Evolutionary conservation across 2,113 vertebrate genomes (phyloP).

Genomic region (Melanotaenia duboulayi): DNA sequence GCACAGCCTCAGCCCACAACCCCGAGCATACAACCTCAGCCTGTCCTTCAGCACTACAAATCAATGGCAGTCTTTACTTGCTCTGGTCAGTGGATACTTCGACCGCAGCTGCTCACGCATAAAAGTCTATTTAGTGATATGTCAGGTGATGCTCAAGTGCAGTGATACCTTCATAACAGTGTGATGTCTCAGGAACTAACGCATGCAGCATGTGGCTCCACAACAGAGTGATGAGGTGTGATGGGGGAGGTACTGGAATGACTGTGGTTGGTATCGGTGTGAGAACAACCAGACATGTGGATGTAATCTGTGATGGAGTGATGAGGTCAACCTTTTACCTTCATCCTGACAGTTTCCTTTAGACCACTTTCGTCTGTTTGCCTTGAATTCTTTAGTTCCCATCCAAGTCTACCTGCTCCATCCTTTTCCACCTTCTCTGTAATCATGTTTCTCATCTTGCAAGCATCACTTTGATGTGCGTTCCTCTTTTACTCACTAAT

Average conservation of each 20-base stretch:
- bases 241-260: constrained; percentile 47
- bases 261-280: constrained; percentile 59
- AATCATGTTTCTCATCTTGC: constrained; percentile 54
- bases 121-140: constrained; percentile 46
- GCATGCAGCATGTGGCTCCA: constrained; percentile 41
- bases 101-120: constrained; percentile 30
- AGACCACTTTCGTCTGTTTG: constrained; percentile 1
- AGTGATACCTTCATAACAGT: constrained; percentile 49
- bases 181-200: constrained; percentile 51
- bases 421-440: constrained; percentile 27
- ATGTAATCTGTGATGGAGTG: constrained; percentile 56
- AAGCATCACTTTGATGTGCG: constrained; percentile 38
- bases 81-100: constrained; percentile 38
- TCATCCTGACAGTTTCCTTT: constrained; percentile 20
- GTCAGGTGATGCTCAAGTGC: constrained; percentile 57
- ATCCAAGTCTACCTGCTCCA: constrained; percentile 16
- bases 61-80: constrained; percentile 53
- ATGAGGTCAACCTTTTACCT: constrained; percentile 44
- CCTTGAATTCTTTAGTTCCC: constrained; percentile 32
- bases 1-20: constrained; percentile 64
- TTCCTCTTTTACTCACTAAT: constrained; percentile 46
- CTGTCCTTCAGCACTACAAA: constrained; percentile 64
- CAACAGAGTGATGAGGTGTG: constrained; percentile 55
- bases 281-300: constrained; percentile 48
- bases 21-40: constrained; percentile 58